phyloP scores from a whole-genome alignment of 92 coral and sea anemone genomes.

The Zoanthus gigantus region DNA sequence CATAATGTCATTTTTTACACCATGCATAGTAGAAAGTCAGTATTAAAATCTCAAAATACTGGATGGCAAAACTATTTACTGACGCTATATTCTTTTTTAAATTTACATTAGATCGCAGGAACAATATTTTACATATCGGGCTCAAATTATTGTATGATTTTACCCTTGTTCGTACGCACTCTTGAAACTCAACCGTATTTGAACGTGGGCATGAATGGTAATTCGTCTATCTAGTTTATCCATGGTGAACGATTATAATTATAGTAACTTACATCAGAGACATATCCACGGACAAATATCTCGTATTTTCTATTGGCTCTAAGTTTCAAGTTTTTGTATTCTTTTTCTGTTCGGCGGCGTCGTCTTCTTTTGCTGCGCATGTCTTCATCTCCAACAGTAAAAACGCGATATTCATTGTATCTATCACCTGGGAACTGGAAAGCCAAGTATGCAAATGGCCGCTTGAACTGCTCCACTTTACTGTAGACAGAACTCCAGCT shows the following conservation, averaged over 20 bases:
- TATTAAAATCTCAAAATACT: too few species aligned
- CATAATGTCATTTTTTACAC: too few species aligned
- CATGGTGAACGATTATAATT: not conserved
- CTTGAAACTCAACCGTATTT: too few species aligned
- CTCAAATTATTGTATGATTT: not conserved
- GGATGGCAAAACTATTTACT: too few species aligned
- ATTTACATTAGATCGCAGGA: too few species aligned
- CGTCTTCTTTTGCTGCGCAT: constrained; percentile 15
- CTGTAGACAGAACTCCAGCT: not conserved
- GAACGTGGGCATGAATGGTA: too few species aligned
- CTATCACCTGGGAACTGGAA: not conserved
- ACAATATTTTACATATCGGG: too few species aligned
- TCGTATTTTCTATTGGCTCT: constrained; percentile 57
- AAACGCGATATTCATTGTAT: constrained; percentile 50
- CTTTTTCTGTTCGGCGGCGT: constrained; percentile 30
- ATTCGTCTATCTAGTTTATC: too few species aligned
- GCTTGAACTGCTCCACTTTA: not conserved
- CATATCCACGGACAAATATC: constrained; percentile 64
- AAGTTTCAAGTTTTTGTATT: constrained; percentile 63
- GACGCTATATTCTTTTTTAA: too few species aligned
- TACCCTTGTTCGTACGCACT: too few species aligned
- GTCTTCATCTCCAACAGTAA: constrained; percentile 67
- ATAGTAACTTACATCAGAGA: constrained; percentile 54
- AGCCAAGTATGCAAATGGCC: not conserved
- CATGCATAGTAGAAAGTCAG: too few species aligned